Percentiles rank a stretch among this genome's conserved stretches.
These are phyloP conservation scores for silkworm (Bombyx mori) DNA, from an alignment of 1,140 invertebrate species.

Conservation along the genomic window ASM3026992v2 NC_085110.1:10195501-10196000, in stretches of 20 bases:
- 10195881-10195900: constrained; percentile 44
- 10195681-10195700: too few relatives aligned
- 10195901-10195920: constrained; percentile 57
- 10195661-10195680: too few relatives aligned
- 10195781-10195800: constrained; percentile 22
- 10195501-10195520: constrained; percentile 28
- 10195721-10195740: too few relatives aligned
- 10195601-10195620: constrained; percentile 19
- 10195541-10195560: constrained; percentile 24
- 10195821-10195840: constrained; percentile 41
- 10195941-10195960: constrained; percentile 27
- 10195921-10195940: constrained; percentile 51
- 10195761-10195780: constrained; percentile 4
- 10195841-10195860: constrained; percentile 61
- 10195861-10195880: constrained; percentile 56
- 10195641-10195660: neutral
- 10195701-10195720: too few relatives aligned
- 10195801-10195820: constrained; percentile 61
- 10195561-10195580: constrained; percentile 26
- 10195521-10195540: constrained; percentile 49
- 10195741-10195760: too few relatives aligned
- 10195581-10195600: constrained; percentile 29
- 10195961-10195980: too few relatives aligned
- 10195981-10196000: too few relatives aligned
- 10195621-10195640: constrained; percentile 11